Percentiles rank a stretch among this genome's conserved stretches.
Evolutionary conservation across 2,113 vertebrate genomes (phyloP).

Genomic region (Tachysurus fulvidraco): DNA sequence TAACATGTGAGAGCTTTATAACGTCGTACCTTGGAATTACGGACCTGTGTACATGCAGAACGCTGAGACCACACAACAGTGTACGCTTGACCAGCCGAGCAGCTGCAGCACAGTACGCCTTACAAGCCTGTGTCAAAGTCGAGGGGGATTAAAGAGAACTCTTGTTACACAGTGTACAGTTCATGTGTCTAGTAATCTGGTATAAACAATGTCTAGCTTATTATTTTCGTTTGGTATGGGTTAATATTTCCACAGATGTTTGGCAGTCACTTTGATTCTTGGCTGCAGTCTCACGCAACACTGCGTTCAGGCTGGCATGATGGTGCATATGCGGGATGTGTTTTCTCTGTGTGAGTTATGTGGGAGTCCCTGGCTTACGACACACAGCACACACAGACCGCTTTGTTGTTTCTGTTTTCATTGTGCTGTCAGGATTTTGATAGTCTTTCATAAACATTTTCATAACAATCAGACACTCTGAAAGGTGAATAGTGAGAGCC

Average conservation of each 20-base stretch:
- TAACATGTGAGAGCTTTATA: background rate
- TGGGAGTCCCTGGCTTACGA: conserved; percentile 15
- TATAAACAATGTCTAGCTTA: background rate
- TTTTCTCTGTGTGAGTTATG: conserved; percentile 10
- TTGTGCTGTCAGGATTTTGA: conserved; percentile 10
- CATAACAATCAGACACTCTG: background rate
- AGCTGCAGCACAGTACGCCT: conserved; percentile 1
- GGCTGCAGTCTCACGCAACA: conserved; percentile 4
- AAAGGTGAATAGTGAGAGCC: background rate
- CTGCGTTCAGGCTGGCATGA: background rate
- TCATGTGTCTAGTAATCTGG: background rate
- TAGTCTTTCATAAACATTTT: conserved; percentile 43
- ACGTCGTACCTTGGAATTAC: background rate
- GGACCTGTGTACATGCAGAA: background rate
- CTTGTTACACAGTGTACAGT: background rate
- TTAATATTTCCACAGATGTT: background rate
- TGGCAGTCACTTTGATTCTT: background rate
- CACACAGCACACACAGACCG: conserved; percentile 35
- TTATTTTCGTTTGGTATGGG: background rate
- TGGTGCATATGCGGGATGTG: background rate
- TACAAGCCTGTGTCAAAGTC: background rate
- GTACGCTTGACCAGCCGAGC: background rate
- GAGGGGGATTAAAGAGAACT: background rate
- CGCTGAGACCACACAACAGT: background rate
- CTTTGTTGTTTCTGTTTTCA: conserved; percentile 50